Conservation (phyloP, 2,797 vertebrate species). For the Cacajao melanocephalus region DNA sequence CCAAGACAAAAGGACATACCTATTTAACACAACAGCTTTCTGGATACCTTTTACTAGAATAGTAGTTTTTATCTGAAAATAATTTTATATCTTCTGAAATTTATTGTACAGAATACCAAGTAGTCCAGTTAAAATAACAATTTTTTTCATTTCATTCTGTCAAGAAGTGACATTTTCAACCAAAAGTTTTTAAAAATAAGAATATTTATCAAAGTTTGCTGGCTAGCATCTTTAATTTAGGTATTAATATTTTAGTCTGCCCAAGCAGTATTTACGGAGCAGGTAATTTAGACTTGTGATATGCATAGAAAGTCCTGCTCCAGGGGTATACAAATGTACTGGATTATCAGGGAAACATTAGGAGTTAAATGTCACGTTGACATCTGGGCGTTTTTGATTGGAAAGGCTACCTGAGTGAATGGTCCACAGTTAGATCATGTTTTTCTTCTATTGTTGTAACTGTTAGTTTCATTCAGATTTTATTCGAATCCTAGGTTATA, state of each 20-base stretch:
- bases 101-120: background rate
- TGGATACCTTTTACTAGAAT: slow-evolving; percentile 3
- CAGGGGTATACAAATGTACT: too few relatives aligned
- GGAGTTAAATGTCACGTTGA: background rate
- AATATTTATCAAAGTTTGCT: background rate
- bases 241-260: background rate
- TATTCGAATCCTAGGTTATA: background rate
- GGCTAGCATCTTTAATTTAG: background rate
- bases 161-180: slow-evolving; percentile 17
- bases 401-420: background rate
- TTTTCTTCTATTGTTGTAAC: background rate
- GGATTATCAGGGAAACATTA: background rate
- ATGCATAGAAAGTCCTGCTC: background rate
- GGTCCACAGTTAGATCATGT: background rate
- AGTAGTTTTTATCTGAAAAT: slow-evolving; percentile 35
- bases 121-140: background rate
- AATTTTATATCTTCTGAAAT: slow-evolving; percentile 49
- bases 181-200: background rate
- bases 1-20: background rate
- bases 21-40: slow-evolving; percentile 31
- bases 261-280: background rate
- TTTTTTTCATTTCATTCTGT: slow-evolving; percentile 19
- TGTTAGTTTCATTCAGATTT: slow-evolving; percentile 20
- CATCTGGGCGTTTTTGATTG: background rate
- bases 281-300: background rate